phyloP scores from a whole-genome alignment of 2,113 vertebrate species.

The Puma concolor region DNA sequence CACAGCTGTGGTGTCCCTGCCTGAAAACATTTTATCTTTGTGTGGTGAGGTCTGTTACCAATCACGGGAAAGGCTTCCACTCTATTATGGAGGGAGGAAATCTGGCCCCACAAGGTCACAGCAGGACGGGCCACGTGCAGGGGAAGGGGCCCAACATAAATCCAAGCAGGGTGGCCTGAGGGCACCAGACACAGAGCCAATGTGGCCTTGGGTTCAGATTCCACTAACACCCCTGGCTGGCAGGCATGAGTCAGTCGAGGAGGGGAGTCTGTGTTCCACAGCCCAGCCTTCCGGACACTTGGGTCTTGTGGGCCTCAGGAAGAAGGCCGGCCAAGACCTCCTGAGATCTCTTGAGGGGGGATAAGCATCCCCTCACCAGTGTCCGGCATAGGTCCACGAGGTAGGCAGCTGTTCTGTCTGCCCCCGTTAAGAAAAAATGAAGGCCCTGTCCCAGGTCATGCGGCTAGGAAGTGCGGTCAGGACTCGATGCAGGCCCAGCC shows the following conservation, averaged over 20 bases:
- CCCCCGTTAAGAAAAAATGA: background rate
- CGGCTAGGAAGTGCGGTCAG: background rate
- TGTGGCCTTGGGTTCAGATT: background rate
- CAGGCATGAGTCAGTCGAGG: fast-evolving
- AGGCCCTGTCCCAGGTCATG: background rate
- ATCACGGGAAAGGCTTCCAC: background rate
- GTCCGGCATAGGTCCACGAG: fast-evolving
- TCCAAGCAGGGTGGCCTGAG: background rate
- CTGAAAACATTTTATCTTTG: background rate
- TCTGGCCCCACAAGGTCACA: background rate
- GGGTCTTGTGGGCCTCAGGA: background rate
- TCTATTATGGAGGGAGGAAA: background rate
- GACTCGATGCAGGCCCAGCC: background rate
- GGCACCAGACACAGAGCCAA: background rate
- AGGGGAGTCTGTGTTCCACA: fast-evolving
- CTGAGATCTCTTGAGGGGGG: background rate
- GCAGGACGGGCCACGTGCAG: background rate
- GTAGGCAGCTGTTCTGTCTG: background rate
- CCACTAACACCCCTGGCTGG: background rate
- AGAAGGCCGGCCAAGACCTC: too few relatives aligned
- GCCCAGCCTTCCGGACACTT: background rate
- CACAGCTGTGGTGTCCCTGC: background rate
- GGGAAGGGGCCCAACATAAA: background rate
- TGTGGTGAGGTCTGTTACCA: fast-evolving
- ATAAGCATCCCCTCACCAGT: fast-evolving